Base-by-base conservation (phyloP, 2,888 invertebrate species). In the Erebia epiphron region DNA sequence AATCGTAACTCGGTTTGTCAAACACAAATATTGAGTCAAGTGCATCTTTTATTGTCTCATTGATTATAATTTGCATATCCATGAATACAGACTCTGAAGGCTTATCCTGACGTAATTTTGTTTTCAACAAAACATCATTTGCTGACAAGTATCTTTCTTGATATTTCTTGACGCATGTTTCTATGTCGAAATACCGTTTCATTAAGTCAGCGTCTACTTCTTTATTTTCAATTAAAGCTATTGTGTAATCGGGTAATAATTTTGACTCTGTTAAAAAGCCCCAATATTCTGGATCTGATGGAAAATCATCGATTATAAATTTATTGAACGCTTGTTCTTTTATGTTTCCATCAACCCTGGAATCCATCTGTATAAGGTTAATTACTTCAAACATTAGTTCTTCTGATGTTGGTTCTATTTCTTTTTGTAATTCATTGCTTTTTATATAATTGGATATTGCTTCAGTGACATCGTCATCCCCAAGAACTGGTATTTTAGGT, bases 261-360 rank as follows among this genome's bases (percentile, higher is more conserved):
- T 93, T 89, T 4, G 87, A 83, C 46, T 89, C 86, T 9, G 75
- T 77, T 13, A 96, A 80, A 71, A 83, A 83, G 62, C 81, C 82
- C 90, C 95, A 93, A 78, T 92, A 86, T 73, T 94, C 90, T 14
- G 89, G 73, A 75, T 94, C 89, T 26, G 92, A 80, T 35, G 94
- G 90, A 83, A 95, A 93, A 1, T 93, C 95, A 79, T 95, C 95
- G 67, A 96, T 85, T 73, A 96, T 92, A 91, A 94, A 96, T 76
- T 94, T 94, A 21, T 94, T 93, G 79, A 91, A 92, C 46, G 72
- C 76, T 61, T 82, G 73, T 43, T 85, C 80, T 68, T 67, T 76
- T 70, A 83, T 79, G 68, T 79, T 68, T 77, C 83, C 75, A 76
- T 82, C 75, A 71, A 82, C 79, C 73, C 85, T 76, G 41, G 80